Evolutionary conservation across 2,888 invertebrate genomes (phyloP).

Genomic region (Xylocampa areola): DNA sequence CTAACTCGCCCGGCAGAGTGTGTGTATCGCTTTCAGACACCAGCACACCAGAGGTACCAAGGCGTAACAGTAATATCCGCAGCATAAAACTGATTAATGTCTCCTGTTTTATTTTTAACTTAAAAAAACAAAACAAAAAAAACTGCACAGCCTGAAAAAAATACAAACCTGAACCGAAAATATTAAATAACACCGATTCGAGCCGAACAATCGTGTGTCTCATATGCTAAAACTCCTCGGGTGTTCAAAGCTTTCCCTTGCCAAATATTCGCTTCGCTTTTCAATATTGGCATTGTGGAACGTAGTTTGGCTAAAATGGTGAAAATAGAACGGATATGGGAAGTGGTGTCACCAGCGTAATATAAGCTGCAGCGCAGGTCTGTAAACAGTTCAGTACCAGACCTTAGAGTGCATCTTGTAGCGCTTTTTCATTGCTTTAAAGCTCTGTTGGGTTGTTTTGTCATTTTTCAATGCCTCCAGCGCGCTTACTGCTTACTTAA

Average conservation of each 20-base stretch:
- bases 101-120: neutral
- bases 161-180: no score
- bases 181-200: slow-evolving; percentile 21
- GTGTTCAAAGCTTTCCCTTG: slow-evolving; percentile 66
- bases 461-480: slow-evolving; percentile 51
- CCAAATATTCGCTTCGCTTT: slow-evolving; percentile 72
- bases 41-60: no score
- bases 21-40: no score
- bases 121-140: neutral
- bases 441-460: slow-evolving; percentile 60
- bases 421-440: slow-evolving; percentile 67
- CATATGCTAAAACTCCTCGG: slow-evolving; percentile 61
- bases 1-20: no score
- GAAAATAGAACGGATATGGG: slow-evolving; percentile 78
- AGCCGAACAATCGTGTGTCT: slow-evolving; percentile 23
- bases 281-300: slow-evolving; percentile 74
- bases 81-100: no score
- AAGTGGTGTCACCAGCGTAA: slow-evolving; percentile 73
- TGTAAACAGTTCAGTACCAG: slow-evolving; percentile 72
- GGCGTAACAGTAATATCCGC: no score
- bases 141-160: neutral
- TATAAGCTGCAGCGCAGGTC: slow-evolving; percentile 66
- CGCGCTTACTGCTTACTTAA: slow-evolving; percentile 32
- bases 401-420: slow-evolving; percentile 67
- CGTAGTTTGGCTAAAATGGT: slow-evolving; percentile 76